Percentiles rank a stretch among this genome's conserved stretches.
Conservation (phyloP, 2,113 vertebrate genomes). For the Erythrocercus mccallii region DNA sequence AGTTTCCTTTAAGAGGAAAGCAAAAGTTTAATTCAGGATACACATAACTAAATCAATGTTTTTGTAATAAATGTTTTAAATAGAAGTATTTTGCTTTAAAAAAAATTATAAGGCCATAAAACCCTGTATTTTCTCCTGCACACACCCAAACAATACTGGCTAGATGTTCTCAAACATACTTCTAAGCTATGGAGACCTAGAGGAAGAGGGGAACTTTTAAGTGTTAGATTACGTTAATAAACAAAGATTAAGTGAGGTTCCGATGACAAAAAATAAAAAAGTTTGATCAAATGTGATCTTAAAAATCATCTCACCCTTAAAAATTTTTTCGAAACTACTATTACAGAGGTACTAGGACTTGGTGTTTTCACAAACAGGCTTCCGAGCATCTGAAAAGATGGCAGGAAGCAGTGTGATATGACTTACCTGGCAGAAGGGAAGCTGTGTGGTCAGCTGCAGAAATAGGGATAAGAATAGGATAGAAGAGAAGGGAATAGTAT, state of each 20-base stretch:
- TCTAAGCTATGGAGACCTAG: background rate
- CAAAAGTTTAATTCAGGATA: background rate
- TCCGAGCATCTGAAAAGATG: background rate
- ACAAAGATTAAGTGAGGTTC: background rate
- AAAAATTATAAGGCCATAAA: background rate
- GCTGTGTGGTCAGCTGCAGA: background rate
- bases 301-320: background rate
- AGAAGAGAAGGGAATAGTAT: background rate
- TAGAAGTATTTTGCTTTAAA: background rate
- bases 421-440: background rate
- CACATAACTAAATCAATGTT: background rate
- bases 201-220: background rate
- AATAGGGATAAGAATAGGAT: background rate
- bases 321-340: fast-evolving
- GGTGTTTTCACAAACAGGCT: background rate
- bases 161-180: background rate
- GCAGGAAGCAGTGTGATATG: background rate
- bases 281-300: background rate
- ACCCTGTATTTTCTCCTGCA: background rate
- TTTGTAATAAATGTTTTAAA: background rate
- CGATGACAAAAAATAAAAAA: background rate
- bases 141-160: background rate
- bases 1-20: background rate
- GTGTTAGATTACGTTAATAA: background rate
- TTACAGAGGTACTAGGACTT: background rate